These are phyloP conservation scores for Volucella inflata DNA, from an alignment of 2,888 invertebrate genomes.

Conservation along the genomic window DNA sequence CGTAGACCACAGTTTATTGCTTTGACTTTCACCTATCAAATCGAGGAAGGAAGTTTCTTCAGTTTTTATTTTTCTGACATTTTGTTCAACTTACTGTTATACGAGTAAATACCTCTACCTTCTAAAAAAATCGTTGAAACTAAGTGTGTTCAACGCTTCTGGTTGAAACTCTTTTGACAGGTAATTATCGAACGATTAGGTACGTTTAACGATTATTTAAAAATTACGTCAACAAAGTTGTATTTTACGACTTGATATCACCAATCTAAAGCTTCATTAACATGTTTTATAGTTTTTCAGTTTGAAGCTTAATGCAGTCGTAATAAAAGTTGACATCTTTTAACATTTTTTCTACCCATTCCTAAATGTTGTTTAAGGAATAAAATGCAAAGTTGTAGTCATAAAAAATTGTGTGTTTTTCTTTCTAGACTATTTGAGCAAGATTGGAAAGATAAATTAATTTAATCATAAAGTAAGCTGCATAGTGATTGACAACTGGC, in stretches of 20 bases:
- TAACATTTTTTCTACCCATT: not conserved
- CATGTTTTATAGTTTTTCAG: conserved; percentile 17
- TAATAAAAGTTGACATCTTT: no score
- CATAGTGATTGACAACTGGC: conserved; percentile 12
- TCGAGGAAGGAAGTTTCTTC: no score
- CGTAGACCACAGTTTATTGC: not conserved
- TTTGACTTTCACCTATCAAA: not conserved
- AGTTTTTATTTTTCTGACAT: no score
- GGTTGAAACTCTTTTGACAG: not conserved
- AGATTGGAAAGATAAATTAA: not conserved
- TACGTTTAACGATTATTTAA: not conserved
- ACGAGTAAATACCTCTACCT: not conserved
- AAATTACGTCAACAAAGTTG: conserved; percentile 2
- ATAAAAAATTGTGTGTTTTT: not conserved
- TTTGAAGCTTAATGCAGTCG: not conserved
- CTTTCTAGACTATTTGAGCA: not conserved
- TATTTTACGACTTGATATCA: not conserved
- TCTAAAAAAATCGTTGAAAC: not conserved
- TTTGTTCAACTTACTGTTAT: no score
- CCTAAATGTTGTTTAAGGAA: not conserved
- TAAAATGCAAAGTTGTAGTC: conserved; percentile 2
- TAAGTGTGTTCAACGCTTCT: conserved; percentile 5
- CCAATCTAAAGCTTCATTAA: conserved; percentile 4
- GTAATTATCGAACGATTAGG: conserved; percentile 1
- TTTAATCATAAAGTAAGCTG: not conserved